Evolutionary conservation across 2,113 vertebrate species (phyloP).

Genomic region (Mohoua ochrocephala): DNA sequence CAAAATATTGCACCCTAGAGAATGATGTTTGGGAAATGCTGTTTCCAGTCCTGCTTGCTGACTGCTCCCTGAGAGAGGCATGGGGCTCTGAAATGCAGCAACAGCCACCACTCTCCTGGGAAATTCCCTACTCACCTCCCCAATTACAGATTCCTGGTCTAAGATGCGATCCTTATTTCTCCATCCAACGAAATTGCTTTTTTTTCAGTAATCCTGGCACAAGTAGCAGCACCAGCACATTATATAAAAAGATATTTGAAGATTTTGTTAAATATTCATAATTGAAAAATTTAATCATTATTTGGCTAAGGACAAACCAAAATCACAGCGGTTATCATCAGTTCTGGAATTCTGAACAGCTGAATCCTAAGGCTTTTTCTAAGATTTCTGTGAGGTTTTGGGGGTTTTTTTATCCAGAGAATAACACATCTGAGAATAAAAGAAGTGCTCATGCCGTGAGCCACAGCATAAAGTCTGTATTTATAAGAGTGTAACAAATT

Average conservation of each 20-base stretch:
- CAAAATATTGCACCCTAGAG: background rate
- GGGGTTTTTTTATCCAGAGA: background rate
- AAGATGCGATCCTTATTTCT: background rate
- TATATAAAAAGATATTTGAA: background rate
- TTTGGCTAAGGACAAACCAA: background rate
- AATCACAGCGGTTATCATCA: background rate
- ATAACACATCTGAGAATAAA: background rate
- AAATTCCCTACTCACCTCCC: background rate
- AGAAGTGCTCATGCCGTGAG: background rate
- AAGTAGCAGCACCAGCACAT: background rate
- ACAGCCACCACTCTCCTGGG: background rate
- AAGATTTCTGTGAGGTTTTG: background rate
- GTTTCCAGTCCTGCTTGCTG: background rate
- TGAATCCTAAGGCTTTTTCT: background rate
- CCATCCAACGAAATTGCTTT: background rate
- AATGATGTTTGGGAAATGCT: background rate
- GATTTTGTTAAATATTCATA: background rate
- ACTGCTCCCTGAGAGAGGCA: background rate
- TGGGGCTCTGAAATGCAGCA: background rate
- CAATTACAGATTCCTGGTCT: background rate
- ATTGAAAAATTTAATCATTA: background rate
- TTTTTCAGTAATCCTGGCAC: background rate
- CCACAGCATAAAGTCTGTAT: background rate
- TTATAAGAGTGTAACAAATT: background rate
- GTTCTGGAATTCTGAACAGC: background rate